A percentile compares a stretch with the other conserved stretches of the same genome.
Conservation (phyloP, 2,888 invertebrate species). For the Kryphioiulus occultus region DNA sequence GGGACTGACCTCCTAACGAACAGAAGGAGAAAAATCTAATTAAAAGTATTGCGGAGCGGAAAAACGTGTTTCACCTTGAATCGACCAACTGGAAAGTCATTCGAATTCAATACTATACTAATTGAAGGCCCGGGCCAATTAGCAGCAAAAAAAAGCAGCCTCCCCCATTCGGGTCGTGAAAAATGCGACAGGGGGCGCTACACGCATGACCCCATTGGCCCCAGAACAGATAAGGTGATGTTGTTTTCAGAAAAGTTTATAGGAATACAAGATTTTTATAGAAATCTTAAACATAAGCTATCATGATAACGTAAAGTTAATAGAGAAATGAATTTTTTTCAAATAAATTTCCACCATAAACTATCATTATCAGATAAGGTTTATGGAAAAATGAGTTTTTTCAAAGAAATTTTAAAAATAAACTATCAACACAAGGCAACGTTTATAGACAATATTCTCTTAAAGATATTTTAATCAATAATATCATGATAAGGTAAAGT, state of each 20-base stretch:
- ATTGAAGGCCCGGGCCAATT: conserved; percentile 15
- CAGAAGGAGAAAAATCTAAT: conserved; percentile 29
- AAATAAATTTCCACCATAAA: too few relatives aligned
- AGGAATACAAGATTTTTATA: too few relatives aligned
- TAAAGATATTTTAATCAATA: too few relatives aligned
- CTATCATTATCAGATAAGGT: too few relatives aligned
- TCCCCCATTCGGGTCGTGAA: neutral
- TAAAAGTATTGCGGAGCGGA: neutral
- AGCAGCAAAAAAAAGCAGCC: neutral
- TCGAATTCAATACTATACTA: conserved; percentile 14
- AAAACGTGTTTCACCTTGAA: neutral
- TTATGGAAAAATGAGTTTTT: too few relatives aligned
- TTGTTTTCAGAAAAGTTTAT: neutral
- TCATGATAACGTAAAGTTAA: too few relatives aligned
- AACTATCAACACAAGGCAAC: too few relatives aligned
- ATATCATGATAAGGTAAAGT: too few relatives aligned
- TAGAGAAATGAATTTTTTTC: too few relatives aligned
- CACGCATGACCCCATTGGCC: neutral
- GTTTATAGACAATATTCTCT: too few relatives aligned
- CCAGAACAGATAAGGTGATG: neutral
- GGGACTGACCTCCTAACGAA: conserved; percentile 20
- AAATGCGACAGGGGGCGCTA: neutral
- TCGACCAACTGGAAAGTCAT: conserved; percentile 26
- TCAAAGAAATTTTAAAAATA: too few relatives aligned
- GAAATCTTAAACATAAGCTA: too few relatives aligned